Evolutionary conservation across 2,113 vertebrate species (phyloP), one percentile per base, ranked within the genome.

Genomic region (Gasterosteus aculeatus): DNA sequence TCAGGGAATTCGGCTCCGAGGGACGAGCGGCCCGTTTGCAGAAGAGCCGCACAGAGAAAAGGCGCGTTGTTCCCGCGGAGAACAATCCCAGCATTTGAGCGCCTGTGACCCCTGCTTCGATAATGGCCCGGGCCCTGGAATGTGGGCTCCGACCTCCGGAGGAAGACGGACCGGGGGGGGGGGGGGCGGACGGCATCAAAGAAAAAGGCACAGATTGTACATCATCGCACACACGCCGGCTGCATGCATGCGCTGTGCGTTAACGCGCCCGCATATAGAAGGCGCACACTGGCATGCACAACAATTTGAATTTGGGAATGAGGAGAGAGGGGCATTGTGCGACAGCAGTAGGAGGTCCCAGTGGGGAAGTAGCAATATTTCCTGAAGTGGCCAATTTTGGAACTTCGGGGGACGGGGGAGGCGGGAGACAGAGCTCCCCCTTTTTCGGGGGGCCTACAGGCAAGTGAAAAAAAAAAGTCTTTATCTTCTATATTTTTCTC

Each of bases 21-120:
- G 85, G 88, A 90, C 86, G 90, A 89, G 87, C 22, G 72, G 80
- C 29, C 85, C 31, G 78, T 82, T 75, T 82, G 78, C 22, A 26
- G 81, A 86, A 75, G 78, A 51, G 81, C 75, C 49, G 78, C 71
- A 82, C 65, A 95, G 94, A 95, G 96, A 96, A 96, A 95, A 95
- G 95, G 94, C 94, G 95, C 96, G 95, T 95, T 97, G 95, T 96
- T 93, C 5, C 35, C 92, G 85, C 86, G 86, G 93, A 95, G 95
- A 97, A 97, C 96, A 98, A 97, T 97, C 95, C 95, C 92, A 77
- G 94, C 94, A 87, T 97, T 97, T 96, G 84, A 96, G 94, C 91
- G 94, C 95, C 94, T 80, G 90, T 96, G 96, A 97, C 96, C 96
- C 94, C 94, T 87, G 92, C 95, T 94, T 95, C 93, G 91, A 95